Percentiles rank a stretch among this genome's conserved stretches.
These are phyloP conservation scores for Pterocles gutturalis DNA, from an alignment of 2,113 vertebrate species.

Conservation along the genomic window DNA sequence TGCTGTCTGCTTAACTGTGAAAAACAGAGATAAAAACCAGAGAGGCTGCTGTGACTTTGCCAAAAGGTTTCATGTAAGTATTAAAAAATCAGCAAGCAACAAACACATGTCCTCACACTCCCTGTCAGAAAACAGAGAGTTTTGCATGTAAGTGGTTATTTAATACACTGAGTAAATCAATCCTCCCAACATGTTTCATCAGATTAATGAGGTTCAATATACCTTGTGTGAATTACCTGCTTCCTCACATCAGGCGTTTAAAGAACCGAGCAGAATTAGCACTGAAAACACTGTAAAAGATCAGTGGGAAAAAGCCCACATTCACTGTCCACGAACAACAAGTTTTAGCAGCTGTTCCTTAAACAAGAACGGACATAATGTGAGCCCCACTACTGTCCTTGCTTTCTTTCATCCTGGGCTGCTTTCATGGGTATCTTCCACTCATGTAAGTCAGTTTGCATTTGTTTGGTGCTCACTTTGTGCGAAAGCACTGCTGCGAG, in stretches of 20 bases:
- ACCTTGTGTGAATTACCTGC: not conserved
- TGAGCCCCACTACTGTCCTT: not conserved
- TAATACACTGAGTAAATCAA: not conserved
- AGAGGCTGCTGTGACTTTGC: conserved; percentile 1
- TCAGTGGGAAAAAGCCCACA: not conserved
- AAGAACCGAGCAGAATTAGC: not conserved
- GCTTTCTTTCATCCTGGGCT: not conserved
- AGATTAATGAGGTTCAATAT: not conserved
- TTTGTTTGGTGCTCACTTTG: not conserved
- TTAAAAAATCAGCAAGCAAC: conserved; percentile 25
- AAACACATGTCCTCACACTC: not conserved
- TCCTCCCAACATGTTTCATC: not conserved
- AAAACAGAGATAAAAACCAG: conserved; percentile 22
- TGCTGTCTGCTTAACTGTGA: conserved; percentile 41
- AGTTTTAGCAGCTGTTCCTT: not conserved
- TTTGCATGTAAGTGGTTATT: not conserved
- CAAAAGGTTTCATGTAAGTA: conserved; percentile 35
- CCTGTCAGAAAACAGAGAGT: not conserved
- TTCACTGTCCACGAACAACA: not conserved
- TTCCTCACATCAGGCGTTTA: not conserved
- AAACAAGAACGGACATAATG: not conserved
- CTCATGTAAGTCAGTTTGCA: not conserved
- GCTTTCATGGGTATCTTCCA: not conserved
- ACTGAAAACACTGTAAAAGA: not conserved
- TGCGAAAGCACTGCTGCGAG: not conserved